phyloP scores from a whole-genome alignment of 2,888 invertebrate species.

The Tenthredo distinguenda region DNA sequence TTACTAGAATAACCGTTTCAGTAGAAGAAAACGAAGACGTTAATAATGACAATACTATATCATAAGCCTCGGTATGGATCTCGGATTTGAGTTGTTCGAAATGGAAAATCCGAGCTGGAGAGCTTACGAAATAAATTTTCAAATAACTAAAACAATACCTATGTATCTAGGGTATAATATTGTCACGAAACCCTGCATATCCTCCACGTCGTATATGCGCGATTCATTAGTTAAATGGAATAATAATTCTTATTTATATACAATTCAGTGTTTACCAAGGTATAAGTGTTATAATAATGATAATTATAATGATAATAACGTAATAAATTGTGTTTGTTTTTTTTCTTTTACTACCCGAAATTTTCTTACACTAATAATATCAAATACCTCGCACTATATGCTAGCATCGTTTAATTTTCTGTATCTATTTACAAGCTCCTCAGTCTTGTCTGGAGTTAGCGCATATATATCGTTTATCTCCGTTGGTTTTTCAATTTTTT shows the following conservation, averaged over 20 bases:
- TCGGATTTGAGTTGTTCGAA: not conserved
- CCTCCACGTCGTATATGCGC: not conserved
- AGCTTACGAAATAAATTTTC: not conserved
- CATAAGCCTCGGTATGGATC: not conserved
- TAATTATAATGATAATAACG: not conserved
- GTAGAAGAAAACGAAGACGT: too few relatives aligned
- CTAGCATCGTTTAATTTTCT: constrained; percentile 53
- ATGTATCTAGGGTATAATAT: not conserved
- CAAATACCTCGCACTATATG: constrained; percentile 62
- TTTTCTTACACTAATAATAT: constrained; percentile 55
- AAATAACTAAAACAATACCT: not conserved
- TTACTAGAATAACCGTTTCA: not conserved
- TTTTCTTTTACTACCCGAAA: not conserved
- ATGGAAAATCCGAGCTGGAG: not conserved
- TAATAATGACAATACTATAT: not conserved
- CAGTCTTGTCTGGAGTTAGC: constrained; percentile 63
- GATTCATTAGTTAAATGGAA: not conserved
- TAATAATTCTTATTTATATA: not conserved
- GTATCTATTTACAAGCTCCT: constrained; percentile 66
- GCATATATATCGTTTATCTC: not conserved
- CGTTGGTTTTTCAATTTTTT: not conserved
- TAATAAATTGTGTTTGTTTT: not conserved
- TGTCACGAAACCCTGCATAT: not conserved
- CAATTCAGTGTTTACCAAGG: constrained; percentile 6
- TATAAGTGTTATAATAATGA: not conserved